These are phyloP conservation scores for Araneus ventricosus DNA, from an alignment of 1,140 invertebrate genomes.

Conservation along the genomic window DNA sequence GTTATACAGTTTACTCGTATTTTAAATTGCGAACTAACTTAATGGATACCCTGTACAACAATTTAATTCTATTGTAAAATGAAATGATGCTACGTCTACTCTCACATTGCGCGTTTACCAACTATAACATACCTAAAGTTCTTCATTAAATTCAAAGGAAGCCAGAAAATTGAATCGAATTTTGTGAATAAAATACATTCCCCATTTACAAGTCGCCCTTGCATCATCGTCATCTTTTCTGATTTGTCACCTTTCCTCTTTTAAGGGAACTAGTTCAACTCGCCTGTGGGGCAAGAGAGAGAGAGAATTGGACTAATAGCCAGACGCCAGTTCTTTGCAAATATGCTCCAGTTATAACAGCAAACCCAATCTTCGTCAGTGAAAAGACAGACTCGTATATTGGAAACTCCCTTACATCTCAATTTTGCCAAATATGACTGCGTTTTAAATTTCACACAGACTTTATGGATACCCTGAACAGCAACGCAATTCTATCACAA, in stretches of 20 bases:
- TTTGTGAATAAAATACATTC: neutral
- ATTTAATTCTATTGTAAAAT: no score
- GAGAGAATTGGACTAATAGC: neutral
- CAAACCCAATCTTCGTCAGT: neutral
- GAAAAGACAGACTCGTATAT: constrained; percentile 30
- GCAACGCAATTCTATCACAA: no score
- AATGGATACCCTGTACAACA: no score
- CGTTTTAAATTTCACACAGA: no score
- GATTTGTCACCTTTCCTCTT: neutral
- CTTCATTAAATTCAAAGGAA: neutral
- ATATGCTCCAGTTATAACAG: neutral
- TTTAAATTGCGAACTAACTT: no score
- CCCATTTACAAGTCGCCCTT: neutral
- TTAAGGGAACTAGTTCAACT: neutral
- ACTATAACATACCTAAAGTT: no score
- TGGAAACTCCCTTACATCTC: neutral
- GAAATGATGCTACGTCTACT: no score
- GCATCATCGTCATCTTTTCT: neutral
- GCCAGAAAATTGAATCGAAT: neutral
- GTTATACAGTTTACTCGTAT: no score
- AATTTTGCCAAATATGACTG: no score
- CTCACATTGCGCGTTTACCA: no score
- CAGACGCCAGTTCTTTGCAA: neutral
- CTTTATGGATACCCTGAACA: no score
- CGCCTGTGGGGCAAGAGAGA: neutral